phyloP scores from a whole-genome alignment of 2,797 vertebrate species.

The Spinus olivaceus region DNA sequence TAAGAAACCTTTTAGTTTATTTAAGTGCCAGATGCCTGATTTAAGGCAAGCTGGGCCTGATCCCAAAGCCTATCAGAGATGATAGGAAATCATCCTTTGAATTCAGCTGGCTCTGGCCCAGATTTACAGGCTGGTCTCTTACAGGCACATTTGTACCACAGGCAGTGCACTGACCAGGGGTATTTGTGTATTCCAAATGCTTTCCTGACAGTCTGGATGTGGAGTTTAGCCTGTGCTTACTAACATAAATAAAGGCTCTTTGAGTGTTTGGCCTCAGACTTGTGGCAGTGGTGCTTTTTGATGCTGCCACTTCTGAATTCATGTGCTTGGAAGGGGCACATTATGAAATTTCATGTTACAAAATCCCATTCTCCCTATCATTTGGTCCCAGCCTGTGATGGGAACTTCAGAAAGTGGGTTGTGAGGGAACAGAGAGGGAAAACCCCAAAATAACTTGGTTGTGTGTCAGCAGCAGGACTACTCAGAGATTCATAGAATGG shows the following conservation, averaged over 20 bases:
- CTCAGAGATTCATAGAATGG: not conserved
- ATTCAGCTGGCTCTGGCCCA: slow-evolving; percentile 1
- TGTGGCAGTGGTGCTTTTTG: not conserved
- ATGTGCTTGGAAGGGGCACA: not conserved
- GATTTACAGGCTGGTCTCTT: not conserved
- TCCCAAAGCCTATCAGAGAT: slow-evolving; percentile 15
- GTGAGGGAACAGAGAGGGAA: not conserved
- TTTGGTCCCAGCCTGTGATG: not conserved
- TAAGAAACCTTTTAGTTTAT: not conserved
- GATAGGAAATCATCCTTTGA: slow-evolving; percentile 15
- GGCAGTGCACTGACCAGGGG: not conserved
- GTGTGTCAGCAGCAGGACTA: not conserved
- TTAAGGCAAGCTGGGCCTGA: slow-evolving; percentile 23
- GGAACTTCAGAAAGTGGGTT: not conserved
- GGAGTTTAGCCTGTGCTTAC: not conserved
- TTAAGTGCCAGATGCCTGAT: slow-evolving; percentile 34
- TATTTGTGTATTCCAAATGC: not conserved
- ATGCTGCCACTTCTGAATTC: not conserved
- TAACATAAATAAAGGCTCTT: not conserved
- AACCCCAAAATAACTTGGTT: not conserved
- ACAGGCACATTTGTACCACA: not conserved
- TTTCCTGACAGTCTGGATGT: not conserved
- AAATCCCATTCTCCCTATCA: not conserved
- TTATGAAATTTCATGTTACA: not conserved
- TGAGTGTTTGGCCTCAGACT: not conserved